Conservation (phyloP, 2,113 vertebrate genomes). For the Gulo gulo region DNA sequence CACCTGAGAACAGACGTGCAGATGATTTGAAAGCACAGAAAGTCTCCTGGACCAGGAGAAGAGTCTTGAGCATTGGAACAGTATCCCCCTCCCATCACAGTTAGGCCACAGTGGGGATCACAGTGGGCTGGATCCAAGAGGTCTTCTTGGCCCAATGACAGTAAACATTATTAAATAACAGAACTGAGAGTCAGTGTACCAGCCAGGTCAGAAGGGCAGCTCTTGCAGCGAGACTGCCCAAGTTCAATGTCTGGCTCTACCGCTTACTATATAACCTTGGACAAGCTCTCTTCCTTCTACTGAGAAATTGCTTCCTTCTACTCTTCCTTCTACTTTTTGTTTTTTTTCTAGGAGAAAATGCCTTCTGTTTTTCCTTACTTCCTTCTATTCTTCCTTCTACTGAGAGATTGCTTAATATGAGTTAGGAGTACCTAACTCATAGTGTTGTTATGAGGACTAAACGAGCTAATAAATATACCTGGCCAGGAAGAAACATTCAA, state of each 20-base stretch:
- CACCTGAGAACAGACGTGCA: not conserved
- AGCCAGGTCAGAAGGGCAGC: not conserved
- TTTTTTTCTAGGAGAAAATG: too few relatives aligned
- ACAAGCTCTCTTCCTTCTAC: not conserved
- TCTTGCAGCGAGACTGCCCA: not conserved
- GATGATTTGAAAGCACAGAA: not conserved
- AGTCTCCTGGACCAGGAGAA: not conserved
- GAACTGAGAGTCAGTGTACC: not conserved
- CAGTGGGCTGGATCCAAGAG: not conserved
- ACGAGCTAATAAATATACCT: constrained; percentile 16
- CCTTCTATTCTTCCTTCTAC: not conserved
- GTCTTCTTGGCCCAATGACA: constrained; percentile 17
- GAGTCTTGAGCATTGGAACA: not conserved
- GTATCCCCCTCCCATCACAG: not conserved
- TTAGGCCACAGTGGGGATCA: not conserved
- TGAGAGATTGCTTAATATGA: not conserved
- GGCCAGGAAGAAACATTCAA: constrained; percentile 7
- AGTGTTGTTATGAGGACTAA: not conserved
- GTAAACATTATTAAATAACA: constrained; percentile 7
- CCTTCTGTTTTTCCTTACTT: too few relatives aligned
- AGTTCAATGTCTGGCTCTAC: constrained; percentile 1
- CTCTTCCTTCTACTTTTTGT: too few relatives aligned
- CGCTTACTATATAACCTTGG: not conserved
- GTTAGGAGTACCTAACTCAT: not conserved
- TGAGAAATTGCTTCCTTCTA: not conserved